Conservation (phyloP, 2,113 vertebrate species). For the Pelobates fuscus region DNA sequence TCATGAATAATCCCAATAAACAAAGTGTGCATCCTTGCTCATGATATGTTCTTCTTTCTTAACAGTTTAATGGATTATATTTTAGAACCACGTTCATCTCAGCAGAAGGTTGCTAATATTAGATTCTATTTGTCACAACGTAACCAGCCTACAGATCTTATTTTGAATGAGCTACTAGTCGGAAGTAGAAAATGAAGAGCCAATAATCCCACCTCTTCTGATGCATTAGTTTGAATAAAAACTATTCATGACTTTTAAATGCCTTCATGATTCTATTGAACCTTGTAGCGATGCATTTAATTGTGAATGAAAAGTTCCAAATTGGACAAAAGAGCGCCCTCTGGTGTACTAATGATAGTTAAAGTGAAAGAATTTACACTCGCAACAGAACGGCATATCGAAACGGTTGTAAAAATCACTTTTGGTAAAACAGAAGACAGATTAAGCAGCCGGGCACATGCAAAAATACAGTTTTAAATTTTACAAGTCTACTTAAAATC, state of each 20-base stretch:
- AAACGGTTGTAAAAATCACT: too few species aligned
- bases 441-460: too few species aligned
- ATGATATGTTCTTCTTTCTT: too few species aligned
- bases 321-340: slow-evolving; percentile 19
- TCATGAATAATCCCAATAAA: too few species aligned
- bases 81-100: slow-evolving; percentile 27
- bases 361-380: not conserved
- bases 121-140: slow-evolving; percentile 10
- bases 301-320: not conserved
- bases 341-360: slow-evolving; percentile 4
- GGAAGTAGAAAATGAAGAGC: slow-evolving; percentile 29
- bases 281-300: not conserved
- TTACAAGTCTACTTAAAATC: too few species aligned
- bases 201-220: slow-evolving; percentile 29
- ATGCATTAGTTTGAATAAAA: slow-evolving; percentile 14
- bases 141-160: slow-evolving; percentile 15
- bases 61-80: too few species aligned
- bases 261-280: not conserved
- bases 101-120: slow-evolving; percentile 1
- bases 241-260: slow-evolving; percentile 17
- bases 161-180: slow-evolving; percentile 15
- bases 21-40: too few species aligned
- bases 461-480: too few species aligned
- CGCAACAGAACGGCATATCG: too few species aligned
- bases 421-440: too few species aligned